Base-by-base conservation (phyloP, 1,140 invertebrate species). In the Drosophila parvula region DNA sequence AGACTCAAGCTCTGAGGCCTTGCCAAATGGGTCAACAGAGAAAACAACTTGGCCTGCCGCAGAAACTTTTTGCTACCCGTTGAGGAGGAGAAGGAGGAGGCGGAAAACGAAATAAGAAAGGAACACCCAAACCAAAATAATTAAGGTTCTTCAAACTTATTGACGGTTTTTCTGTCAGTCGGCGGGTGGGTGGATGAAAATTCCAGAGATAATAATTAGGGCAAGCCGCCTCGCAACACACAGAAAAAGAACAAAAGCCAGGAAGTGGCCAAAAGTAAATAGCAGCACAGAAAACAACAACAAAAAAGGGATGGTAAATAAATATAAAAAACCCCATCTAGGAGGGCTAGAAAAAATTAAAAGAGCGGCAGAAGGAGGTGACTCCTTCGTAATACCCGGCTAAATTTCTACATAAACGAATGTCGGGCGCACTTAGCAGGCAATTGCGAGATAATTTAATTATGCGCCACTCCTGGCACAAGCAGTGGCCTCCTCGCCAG, bases 381-480 rank as follows among this genome's bases (percentile, higher is more conserved):
- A 61, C 56, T 58, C 69, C 63, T 63, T 69, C 51, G 51, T 86
- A 79, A 77, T 79, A 48, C 75, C 83, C 67, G 40, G 75, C 65
- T 78, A 63, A 77, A 78, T 78, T 78, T 73, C 63, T 45, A 82
- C 59, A 81, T 73, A 78, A 83, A 64, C 79, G 79, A 83, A 79
- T 79, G 83, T 78, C 65, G 60, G 44, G 79, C 79, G 83, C 80
- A 89, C 84, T 88, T 89, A 88, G 84, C 84, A 88, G 84, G 84
- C 84, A 89, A 88, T 88, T 90, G 84, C 69, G 65, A 75, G 69
- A 88, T 88, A 88, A 88, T 88, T 88, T 88, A 88, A 88, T 88
- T 88, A 88, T 67, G 78, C 77, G 65, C 44, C 81, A 56, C 74
- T 74, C 11, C 69, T 71, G 44, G 69, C 53, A 48, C 50, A 27